phyloP scores from a whole-genome alignment of 2,113 vertebrate species.

The Leucopsar rothschildi region DNA sequence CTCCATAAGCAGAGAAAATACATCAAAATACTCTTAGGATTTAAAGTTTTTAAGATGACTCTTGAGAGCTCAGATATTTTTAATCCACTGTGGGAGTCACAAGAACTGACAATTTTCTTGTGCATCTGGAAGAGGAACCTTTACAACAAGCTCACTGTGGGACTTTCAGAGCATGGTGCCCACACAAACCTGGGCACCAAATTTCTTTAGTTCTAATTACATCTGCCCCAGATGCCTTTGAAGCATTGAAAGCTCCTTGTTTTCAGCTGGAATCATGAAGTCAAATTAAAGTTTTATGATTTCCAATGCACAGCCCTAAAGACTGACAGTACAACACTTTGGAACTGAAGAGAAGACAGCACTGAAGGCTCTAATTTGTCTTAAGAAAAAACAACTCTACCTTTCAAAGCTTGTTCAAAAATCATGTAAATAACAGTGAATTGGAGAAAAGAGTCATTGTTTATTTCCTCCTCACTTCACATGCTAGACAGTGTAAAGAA shows the following conservation, averaged over 20 bases:
- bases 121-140: neutral
- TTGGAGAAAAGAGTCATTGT: neutral
- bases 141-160: neutral
- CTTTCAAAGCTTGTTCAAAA: conserved; percentile 6
- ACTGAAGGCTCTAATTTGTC: neutral
- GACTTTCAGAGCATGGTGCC: neutral
- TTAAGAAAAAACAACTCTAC: conserved; percentile 24
- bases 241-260: neutral
- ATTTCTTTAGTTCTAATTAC: neutral
- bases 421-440: neutral
- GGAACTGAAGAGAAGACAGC: neutral
- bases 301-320: neutral
- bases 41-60: neutral
- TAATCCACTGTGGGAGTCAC: neutral
- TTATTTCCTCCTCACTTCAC: conserved; percentile 3
- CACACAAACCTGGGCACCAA: neutral
- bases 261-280: neutral
- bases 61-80: neutral
- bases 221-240: neutral
- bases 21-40: neutral
- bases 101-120: neutral
- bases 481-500: neutral
- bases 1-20: neutral
- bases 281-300: neutral
- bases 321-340: neutral